Evolutionary conservation across 2,888 invertebrate genomes (phyloP).

Genomic region (Drosophila siamana): DNA sequence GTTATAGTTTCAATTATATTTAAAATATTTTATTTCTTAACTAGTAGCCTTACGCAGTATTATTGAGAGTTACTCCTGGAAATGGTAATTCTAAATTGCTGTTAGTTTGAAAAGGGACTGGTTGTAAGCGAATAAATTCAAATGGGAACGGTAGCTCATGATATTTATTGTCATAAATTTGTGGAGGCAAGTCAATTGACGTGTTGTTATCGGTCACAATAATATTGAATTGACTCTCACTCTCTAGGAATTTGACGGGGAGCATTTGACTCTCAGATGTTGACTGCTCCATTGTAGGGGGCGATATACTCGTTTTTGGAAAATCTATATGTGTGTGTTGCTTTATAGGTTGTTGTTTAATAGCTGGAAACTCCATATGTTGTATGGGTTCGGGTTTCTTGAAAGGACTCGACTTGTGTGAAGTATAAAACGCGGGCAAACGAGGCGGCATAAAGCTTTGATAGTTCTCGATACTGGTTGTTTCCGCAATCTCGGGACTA

Average conservation of each 20-base stretch:
- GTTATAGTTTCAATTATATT: background rate
- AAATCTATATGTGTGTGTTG: constrained; percentile 29
- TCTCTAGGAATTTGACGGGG: constrained; percentile 42
- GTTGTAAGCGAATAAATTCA: constrained; percentile 79
- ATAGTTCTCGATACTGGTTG: constrained; percentile 45
- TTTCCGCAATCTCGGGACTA: constrained; percentile 41
- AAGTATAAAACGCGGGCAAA: constrained; percentile 1
- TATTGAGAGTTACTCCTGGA: constrained; percentile 23
- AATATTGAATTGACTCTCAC: constrained; percentile 56
- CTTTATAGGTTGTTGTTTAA: constrained; percentile 6
- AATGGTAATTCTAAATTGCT: constrained; percentile 55
- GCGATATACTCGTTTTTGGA: constrained; percentile 8
- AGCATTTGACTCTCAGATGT: constrained; percentile 58
- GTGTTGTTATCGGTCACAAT: constrained; percentile 55
- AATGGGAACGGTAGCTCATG: constrained; percentile 76
- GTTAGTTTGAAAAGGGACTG: constrained; percentile 79
- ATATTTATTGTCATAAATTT: constrained; percentile 54
- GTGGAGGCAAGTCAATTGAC: constrained; percentile 32
- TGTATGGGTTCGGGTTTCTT: constrained; percentile 21
- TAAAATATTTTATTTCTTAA: background rate
- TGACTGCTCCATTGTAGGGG: constrained; percentile 45
- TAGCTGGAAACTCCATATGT: constrained; percentile 6
- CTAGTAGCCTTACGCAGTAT: constrained; percentile 7
- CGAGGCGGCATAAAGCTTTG: constrained; percentile 26
- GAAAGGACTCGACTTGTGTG: constrained; percentile 17